A percentile compares a stretch with the other conserved stretches of the same genome.
These are phyloP conservation scores for Rhipidura dahli DNA, from an alignment of 2,113 vertebrate species.

Conservation along the genomic window DNA sequence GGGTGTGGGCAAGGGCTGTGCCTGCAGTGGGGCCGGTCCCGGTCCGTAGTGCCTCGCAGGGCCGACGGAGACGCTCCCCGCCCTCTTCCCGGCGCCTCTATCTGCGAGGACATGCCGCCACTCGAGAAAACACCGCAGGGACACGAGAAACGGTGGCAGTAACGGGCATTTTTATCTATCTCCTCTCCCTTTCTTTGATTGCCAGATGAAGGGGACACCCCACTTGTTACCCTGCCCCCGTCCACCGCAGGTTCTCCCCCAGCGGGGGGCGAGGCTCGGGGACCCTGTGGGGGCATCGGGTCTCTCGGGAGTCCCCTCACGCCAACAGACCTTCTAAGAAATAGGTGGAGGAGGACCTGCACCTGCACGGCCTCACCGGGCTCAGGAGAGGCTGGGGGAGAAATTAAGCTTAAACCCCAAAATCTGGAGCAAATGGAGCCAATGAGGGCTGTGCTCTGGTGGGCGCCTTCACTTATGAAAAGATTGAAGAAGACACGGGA, in stretches of 20 bases:
- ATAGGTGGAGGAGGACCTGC: not conserved
- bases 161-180: not conserved
- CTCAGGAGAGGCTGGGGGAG: not conserved
- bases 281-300: not conserved
- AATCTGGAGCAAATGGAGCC: not conserved
- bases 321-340: not conserved
- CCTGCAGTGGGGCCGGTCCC: too few relatives aligned
- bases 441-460: not conserved
- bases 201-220: not conserved
- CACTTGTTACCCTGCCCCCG: fast-evolving
- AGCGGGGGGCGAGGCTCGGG: fast-evolving
- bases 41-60: not conserved
- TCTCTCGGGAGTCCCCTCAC: not conserved
- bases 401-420: not conserved
- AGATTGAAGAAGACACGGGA: not conserved
- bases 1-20: not conserved
- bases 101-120: not conserved
- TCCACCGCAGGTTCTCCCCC: not conserved
- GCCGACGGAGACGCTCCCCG: not conserved
- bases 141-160: not conserved
- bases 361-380: not conserved
- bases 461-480: not conserved
- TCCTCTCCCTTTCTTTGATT: not conserved
- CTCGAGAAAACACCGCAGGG: not conserved
- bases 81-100: fast-evolving